phyloP scores from a whole-genome alignment of 2,888 invertebrate genomes.

The Tridacna gigas region DNA sequence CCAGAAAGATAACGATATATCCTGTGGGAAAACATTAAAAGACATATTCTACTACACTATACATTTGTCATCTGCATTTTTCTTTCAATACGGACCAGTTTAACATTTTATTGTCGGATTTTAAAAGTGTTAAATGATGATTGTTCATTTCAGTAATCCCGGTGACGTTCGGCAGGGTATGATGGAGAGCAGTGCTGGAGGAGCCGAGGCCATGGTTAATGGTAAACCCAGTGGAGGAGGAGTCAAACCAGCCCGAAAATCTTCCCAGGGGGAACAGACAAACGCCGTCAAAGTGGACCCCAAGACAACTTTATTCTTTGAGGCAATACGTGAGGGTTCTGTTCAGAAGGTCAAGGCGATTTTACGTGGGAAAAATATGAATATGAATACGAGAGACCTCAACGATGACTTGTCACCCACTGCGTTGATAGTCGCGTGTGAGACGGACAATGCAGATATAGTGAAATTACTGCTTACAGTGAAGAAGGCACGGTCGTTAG shows the following conservation, averaged over 20 bases:
- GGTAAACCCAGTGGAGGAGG: conserved; percentile 34
- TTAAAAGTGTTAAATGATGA: neutral
- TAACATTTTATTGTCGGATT: too few species aligned
- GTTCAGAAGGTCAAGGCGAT: conserved; percentile 64
- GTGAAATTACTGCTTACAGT: conserved; percentile 71
- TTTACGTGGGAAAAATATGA: conserved; percentile 66
- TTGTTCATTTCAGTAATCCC: conserved; percentile 13
- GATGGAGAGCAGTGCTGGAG: neutral
- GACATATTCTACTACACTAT: too few species aligned
- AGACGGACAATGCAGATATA: conserved; percentile 71
- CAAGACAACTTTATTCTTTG: conserved; percentile 62
- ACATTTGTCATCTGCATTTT: too few species aligned
- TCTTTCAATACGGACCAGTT: too few species aligned
- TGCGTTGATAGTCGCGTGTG: conserved; percentile 75
- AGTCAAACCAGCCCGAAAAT: conserved; percentile 10
- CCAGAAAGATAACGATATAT: too few species aligned
- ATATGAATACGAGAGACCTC: conserved; percentile 69
- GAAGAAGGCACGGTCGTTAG: conserved; percentile 71
- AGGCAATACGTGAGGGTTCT: conserved; percentile 58
- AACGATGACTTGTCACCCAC: conserved; percentile 71
- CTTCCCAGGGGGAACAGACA: neutral
- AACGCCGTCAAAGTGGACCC: conserved; percentile 52
- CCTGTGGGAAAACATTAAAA: too few species aligned
- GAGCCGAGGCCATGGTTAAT: conserved; percentile 36
- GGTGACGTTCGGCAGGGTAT: conserved; percentile 2